phyloP scores from a whole-genome alignment of 2,113 vertebrate genomes.

The Synodontis membranacea region DNA sequence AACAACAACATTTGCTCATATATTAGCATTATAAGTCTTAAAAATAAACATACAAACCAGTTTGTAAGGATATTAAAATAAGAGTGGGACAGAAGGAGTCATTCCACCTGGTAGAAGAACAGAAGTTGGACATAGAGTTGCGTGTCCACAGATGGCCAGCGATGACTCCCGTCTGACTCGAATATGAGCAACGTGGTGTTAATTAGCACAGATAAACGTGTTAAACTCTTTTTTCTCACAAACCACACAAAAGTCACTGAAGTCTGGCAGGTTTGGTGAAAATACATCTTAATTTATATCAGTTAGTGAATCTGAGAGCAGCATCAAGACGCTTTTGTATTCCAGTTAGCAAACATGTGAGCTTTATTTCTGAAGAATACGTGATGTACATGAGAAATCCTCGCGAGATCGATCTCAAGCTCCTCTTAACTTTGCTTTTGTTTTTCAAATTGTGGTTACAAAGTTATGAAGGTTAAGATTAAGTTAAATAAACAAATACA shows the following conservation, averaged over 20 bases:
- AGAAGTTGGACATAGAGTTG: neutral
- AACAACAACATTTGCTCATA: neutral
- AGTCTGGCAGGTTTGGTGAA: slow-evolving; percentile 6
- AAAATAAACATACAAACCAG: neutral
- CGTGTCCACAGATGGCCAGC: slow-evolving; percentile 31
- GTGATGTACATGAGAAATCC: neutral
- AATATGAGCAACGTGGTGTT: slow-evolving; percentile 30
- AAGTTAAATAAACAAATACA: no score
- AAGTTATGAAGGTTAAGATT: neutral
- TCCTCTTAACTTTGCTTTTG: no score
- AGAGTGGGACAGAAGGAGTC: neutral
- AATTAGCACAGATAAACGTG: slow-evolving; percentile 34
- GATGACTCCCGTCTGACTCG: slow-evolving; percentile 33
- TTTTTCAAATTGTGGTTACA: neutral
- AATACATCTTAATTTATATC: neutral
- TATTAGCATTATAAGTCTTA: neutral
- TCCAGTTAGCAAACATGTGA: neutral
- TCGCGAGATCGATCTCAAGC: neutral
- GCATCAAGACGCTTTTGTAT: neutral
- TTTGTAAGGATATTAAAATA: neutral
- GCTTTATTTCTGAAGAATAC: neutral
- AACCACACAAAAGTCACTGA: slow-evolving; percentile 22
- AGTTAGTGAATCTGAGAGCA: neutral
- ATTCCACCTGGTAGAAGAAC: slow-evolving; percentile 6
- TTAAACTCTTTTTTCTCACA: slow-evolving; percentile 21